Percentiles rank a stretch among this genome's conserved stretches.
Evolutionary conservation across 2,888 invertebrate genomes (phyloP).

Genomic region (Cybosia mesomella): DNA sequence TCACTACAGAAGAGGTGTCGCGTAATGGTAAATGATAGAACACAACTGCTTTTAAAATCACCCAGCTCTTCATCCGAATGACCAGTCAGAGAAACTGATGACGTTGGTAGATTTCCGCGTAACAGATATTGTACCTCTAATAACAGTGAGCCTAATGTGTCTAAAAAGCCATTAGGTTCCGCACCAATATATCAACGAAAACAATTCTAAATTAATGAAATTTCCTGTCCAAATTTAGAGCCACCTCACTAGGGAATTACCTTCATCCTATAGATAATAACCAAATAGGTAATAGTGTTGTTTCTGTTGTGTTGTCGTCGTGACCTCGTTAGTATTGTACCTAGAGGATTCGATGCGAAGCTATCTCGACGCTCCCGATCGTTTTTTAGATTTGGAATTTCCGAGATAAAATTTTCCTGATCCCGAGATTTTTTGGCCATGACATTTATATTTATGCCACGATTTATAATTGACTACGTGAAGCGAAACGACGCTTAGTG

Average conservation of each 20-base stretch:
- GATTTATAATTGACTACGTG: background rate
- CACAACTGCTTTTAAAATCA: no score
- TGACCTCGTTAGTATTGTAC: background rate
- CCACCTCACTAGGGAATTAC: background rate
- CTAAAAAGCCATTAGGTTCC: no score
- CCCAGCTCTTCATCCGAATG: no score
- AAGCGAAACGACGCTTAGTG: background rate
- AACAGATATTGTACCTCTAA: no score
- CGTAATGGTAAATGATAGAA: no score
- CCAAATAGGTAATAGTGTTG: no score
- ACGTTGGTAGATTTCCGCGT: no score
- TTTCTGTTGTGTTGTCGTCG: no score
- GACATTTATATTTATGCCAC: background rate
- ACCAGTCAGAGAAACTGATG: no score
- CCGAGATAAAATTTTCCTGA: background rate
- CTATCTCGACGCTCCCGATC: background rate
- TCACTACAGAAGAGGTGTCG: no score
- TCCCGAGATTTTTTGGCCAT: background rate
- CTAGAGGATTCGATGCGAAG: background rate
- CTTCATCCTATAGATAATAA: background rate
- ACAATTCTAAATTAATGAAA: background rate
- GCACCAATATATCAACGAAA: background rate
- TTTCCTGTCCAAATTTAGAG: background rate
- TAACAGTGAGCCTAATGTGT: no score
- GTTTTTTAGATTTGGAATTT: background rate